Evolutionary conservation across 2,888 invertebrate genomes (phyloP), one percentile per base, ranked within the genome.

Genomic region (Tetranychus piercei): DNA sequence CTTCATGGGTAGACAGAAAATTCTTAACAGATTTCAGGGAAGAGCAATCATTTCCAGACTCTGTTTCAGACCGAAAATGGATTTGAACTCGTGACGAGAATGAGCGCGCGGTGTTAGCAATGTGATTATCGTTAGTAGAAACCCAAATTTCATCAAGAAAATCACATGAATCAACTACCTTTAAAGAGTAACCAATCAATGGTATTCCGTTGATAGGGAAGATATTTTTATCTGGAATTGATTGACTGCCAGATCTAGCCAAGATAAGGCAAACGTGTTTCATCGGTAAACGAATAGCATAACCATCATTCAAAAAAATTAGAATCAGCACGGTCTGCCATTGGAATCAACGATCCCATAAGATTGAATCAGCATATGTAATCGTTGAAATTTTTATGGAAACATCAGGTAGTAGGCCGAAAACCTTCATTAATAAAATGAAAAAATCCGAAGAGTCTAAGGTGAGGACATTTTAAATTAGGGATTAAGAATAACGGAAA

Each of bases 91-190:
- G 20, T 11, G 23, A 9, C 23, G 69, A 20, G 11, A 69, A 20
- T 23, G 20, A 23, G 6, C 20, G 22, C 11, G 69, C 5, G 1
- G 23, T 22, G 11, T 20, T 22, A 23, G 69, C 69, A 11, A 69
- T 69, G 11, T 22, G 22, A 20, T 69, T n/a, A 20, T 20, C 20
- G 20, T 69, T 22, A 18, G 69, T 69, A 20, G 69, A 69, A 20
- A 69, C 69, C 69, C 69, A 69, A 69, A 69, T 23, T 20, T 69
- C 69, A 69, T 22, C 11, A 15, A 69, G 34, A 69, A 69, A 69
- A 23, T 69, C 20, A 20, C 69, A 69, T 20, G 11, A 23, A 22
- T 20, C 69, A 23, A 69, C 11, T 20, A 69, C 69, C 34, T 23
- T 69, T 69, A 69, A 69, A 11, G 9, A 69, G 20, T 69, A 69